A percentile compares a stretch with the other conserved stretches of the same genome.
Conservation (phyloP, 1,140 invertebrate genomes). For the Rhyzopertha dominica region DNA sequence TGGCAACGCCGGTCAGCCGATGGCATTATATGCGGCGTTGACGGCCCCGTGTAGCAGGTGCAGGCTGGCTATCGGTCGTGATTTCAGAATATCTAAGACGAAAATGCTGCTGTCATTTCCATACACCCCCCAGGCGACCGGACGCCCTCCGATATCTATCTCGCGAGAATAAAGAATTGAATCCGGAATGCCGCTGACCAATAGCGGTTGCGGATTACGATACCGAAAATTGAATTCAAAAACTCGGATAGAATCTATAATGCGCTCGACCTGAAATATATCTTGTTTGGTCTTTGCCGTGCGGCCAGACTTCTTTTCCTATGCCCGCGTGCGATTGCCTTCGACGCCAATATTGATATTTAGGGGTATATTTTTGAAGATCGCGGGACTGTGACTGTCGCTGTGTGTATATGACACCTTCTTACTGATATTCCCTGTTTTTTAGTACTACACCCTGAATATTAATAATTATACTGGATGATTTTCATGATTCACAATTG, state of each 20-base stretch:
- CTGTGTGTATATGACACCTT: constrained; percentile 16
- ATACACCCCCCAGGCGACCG: constrained; percentile 38
- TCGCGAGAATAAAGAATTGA: constrained; percentile 45
- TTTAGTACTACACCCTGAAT: background rate
- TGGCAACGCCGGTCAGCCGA: background rate
- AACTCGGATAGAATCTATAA: constrained; percentile 46
- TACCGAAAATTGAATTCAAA: constrained; percentile 47
- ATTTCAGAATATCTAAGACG: constrained; percentile 42
- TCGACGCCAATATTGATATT: too few species aligned
- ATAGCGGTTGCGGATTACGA: constrained; percentile 43
- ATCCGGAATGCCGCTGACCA: constrained; percentile 45
- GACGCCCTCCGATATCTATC: constrained; percentile 38
- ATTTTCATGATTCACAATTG: too few species aligned
- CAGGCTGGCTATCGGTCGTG: constrained; percentile 33
- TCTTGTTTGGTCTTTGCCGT: constrained; percentile 37
- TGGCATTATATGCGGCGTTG: too few species aligned
- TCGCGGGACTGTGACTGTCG: constrained; percentile 10
- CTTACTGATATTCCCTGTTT: constrained; percentile 4
- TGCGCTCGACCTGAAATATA: constrained; percentile 40
- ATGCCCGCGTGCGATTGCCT: too few species aligned
- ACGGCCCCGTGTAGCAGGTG: constrained; percentile 1
- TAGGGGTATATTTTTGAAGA: too few species aligned
- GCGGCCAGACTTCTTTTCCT: too few species aligned
- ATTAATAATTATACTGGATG: background rate
- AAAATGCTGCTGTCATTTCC: constrained; percentile 31